These are phyloP conservation scores for Eulemur rubriventer DNA, from an alignment of 2,797 vertebrate genomes.

Conservation along the genomic window DNA sequence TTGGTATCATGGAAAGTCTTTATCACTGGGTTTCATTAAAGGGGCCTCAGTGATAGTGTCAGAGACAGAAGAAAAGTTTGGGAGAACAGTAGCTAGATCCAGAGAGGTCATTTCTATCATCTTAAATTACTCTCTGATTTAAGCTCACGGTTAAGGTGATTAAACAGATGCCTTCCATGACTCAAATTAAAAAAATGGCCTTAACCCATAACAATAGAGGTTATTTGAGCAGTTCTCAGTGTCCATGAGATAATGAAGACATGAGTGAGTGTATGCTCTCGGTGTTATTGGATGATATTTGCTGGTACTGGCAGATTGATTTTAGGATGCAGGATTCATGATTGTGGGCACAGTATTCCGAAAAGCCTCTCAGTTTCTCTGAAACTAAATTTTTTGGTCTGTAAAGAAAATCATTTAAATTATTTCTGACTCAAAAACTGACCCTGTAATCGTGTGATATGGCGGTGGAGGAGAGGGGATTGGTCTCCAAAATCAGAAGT, in stretches of 20 bases:
- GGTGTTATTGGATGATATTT: neutral
- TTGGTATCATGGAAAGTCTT: neutral
- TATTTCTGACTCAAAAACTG: neutral
- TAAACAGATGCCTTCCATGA: neutral
- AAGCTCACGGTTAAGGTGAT: neutral
- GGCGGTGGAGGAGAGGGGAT: neutral
- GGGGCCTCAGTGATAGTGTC: neutral
- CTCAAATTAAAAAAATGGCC: neutral
- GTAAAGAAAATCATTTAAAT: neutral
- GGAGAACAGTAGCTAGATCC: neutral
- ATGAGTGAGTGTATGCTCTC: neutral
- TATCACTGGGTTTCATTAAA: neutral
- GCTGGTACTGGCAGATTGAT: neutral
- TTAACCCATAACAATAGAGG: neutral
- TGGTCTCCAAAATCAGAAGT: neutral
- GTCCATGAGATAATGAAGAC: neutral
- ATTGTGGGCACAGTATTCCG: neutral
- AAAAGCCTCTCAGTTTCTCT: neutral
- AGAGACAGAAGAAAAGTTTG: neutral
- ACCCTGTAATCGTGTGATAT: fast-evolving
- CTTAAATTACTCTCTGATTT: neutral
- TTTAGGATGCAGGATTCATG: neutral
- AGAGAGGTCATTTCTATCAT: neutral
- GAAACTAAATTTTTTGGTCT: neutral
- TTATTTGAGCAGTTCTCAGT: neutral